These are phyloP conservation scores for Myrmophylax atrothorax DNA, from an alignment of 2,113 vertebrate species.

Conservation along the genomic window DNA sequence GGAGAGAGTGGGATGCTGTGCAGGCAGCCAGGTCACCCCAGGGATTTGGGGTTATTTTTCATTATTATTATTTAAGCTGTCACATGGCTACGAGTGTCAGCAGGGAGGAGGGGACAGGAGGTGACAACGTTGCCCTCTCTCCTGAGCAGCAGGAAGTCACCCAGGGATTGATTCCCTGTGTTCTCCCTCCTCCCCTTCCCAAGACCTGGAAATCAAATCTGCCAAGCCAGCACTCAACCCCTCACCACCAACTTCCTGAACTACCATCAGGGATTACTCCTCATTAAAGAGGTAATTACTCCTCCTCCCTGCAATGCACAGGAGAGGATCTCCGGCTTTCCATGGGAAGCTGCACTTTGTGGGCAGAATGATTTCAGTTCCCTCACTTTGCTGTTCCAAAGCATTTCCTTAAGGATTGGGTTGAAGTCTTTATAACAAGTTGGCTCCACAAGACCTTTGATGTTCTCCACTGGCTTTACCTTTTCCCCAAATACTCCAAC, in stretches of 20 bases:
- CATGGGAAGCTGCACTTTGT: background rate
- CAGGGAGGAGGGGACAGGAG: background rate
- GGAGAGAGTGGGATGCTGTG: background rate
- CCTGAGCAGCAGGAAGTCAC: background rate
- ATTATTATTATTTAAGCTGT: background rate
- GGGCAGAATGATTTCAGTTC: background rate
- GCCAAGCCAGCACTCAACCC: background rate
- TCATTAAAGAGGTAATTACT: background rate
- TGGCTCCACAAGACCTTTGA: background rate
- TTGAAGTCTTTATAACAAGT: background rate
- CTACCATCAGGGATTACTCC: background rate
- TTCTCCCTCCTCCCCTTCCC: background rate
- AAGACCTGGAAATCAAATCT: background rate
- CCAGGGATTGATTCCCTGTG: background rate
- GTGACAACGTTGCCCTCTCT: background rate
- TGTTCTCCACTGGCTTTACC: background rate
- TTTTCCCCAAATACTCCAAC: background rate
- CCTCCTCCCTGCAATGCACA: rapidly evolving
- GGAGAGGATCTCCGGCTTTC: background rate
- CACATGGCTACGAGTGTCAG: background rate
- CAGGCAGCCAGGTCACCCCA: background rate
- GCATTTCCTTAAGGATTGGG: background rate
- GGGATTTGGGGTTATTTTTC: background rate
- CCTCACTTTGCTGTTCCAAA: background rate
- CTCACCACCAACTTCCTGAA: background rate